Evolutionary conservation across 2,888 invertebrate species (phyloP).

Genomic region (Trilocha varians): DNA sequence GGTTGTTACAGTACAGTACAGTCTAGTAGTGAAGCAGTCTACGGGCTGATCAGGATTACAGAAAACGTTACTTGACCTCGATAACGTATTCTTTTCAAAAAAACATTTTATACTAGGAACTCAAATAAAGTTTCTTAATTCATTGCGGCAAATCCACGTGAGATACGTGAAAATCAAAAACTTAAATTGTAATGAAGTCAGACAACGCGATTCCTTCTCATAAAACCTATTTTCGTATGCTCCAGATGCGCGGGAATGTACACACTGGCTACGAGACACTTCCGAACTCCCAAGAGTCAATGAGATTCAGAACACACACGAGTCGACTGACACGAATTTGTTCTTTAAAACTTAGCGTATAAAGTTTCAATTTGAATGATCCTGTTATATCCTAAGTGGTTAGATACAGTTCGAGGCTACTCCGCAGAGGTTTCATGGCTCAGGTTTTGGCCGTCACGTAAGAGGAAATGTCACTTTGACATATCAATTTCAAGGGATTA

Average conservation of each 20-base stretch:
- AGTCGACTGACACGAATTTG: background rate
- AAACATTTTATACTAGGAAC: too few relatives aligned
- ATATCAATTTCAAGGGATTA: background rate
- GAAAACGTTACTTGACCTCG: too few relatives aligned
- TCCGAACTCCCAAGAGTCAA: slow-evolving; percentile 32
- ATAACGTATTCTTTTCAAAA: too few relatives aligned
- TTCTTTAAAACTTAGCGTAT: background rate
- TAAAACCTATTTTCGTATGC: slow-evolving; percentile 30
- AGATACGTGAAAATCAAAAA: too few relatives aligned
- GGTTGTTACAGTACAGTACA: too few relatives aligned
- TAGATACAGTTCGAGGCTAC: background rate
- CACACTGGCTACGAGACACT: slow-evolving; percentile 28
- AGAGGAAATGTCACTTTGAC: background rate
- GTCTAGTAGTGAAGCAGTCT: too few relatives aligned
- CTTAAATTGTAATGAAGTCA: background rate
- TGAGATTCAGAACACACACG: slow-evolving; percentile 36
- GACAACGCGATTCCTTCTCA: slow-evolving; percentile 1
- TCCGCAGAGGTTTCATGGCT: background rate
- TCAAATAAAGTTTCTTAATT: too few relatives aligned
- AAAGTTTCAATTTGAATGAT: background rate
- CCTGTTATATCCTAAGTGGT: background rate
- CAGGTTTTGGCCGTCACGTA: background rate
- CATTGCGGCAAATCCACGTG: too few relatives aligned
- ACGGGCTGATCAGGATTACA: too few relatives aligned
- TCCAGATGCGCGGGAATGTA: slow-evolving; percentile 35